Base-by-base conservation (phyloP, 2,797 vertebrate species). In the Triplophysa yarkandensis region DNA sequence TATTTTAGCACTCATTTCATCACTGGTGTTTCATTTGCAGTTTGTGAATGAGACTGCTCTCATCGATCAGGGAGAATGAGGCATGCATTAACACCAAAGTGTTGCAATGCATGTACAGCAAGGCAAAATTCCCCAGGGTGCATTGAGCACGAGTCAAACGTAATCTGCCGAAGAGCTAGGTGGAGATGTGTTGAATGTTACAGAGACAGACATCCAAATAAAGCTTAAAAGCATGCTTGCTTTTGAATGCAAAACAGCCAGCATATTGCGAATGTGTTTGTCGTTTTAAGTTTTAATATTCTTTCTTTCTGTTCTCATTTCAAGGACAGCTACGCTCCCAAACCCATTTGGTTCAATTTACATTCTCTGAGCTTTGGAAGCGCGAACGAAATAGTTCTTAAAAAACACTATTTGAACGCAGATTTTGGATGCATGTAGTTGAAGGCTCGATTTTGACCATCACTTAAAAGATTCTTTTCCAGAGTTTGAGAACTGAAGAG, bases 21-120 rank as follows among this genome's bases (percentile, higher is more conserved):
- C 79, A 71, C 77, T 83, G 84, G 87, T 87, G 86, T 90, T 89
- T 90, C 82, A 91, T 90, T 92, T 89, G 84, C 86, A 81, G 86
- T 86, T 87, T 77, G 82, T 43, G 69, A 81, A 55, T 67, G 80
- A 82, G 81, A 41, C 44, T 52, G 71, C 74, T 70, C 61, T 17
- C 48, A 41, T 77, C 70, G 61, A 76, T 76, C 50, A 27, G 58
- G 81, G 32, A 73, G 46, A 27, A 74, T 48, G 65, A 72, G 10
- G 27, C 58, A 72, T 67, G 80, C 75, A 77, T 81, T 68, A 86
- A 80, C 77, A 77, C 52, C n/a, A 10, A 74, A 79, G 71, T 80
- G 80, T 69, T 74, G 71, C 16, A 61, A 58, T 70, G 48, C 80
- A 70, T 68, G 68, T 68, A 54, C 76, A 60, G 71, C 23, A 21